Evolutionary conservation across 2,888 invertebrate species (phyloP).

Genomic region (Ennomos erosarius): DNA sequence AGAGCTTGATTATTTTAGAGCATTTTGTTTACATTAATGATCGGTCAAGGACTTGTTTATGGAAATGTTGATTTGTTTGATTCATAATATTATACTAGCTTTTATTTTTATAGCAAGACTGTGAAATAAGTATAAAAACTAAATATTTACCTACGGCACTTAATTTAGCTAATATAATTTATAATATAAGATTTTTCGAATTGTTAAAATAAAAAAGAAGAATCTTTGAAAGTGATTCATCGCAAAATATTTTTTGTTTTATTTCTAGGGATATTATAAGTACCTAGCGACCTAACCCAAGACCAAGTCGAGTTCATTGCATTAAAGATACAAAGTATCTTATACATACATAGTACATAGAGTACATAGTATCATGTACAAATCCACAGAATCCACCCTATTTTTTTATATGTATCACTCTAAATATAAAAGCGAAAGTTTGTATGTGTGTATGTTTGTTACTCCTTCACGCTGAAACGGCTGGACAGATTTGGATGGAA

Average conservation of each 20-base stretch:
- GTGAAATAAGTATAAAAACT: conserved; percentile 58
- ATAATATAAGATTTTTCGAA: conserved; percentile 43
- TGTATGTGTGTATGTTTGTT: too few relatives aligned
- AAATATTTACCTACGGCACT: conserved; percentile 50
- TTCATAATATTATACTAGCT: conserved; percentile 44
- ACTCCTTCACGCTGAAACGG: too few relatives aligned
- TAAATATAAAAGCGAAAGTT: too few relatives aligned
- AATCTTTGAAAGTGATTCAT: conserved; percentile 45
- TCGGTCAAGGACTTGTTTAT: conserved; percentile 16
- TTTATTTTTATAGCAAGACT: conserved; percentile 66
- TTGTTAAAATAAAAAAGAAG: conserved; percentile 45
- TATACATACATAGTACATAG: too few relatives aligned
- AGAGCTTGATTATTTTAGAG: too few relatives aligned
- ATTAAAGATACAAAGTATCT: too few relatives aligned
- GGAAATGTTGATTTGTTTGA: conserved; percentile 24
- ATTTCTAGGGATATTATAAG: conserved; percentile 10
- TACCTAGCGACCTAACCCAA: too few relatives aligned
- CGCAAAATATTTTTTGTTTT: conserved; percentile 28
- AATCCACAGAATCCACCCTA: too few relatives aligned
- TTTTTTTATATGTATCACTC: too few relatives aligned
- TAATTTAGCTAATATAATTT: conserved; percentile 45
- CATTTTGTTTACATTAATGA: background rate
- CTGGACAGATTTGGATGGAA: too few relatives aligned
- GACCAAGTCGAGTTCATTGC: too few relatives aligned
- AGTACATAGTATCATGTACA: too few relatives aligned